Base-by-base conservation (phyloP, 2,113 vertebrate species). In the Halichoerus grypus region DNA sequence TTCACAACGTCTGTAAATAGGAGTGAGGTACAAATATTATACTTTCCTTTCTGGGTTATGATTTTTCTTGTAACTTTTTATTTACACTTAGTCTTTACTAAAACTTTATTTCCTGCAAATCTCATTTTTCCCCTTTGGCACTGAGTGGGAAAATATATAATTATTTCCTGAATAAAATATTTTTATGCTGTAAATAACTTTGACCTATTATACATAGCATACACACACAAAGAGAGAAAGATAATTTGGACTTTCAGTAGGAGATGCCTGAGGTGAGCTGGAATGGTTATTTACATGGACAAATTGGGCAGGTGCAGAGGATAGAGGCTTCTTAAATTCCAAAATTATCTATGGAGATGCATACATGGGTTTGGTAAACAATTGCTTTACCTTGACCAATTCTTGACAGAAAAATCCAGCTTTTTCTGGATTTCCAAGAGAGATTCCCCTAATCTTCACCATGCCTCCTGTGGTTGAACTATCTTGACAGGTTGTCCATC, bases 301-400 rank as follows among this genome's bases (percentile, higher is more conserved):
- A 39, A 7, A 28, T 7, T 22, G 0, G 4, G 1, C 0, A 67
- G 42, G 13, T 13, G 5, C 7, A 72, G 8, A n/a, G 4, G 0
- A 10, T 59, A 51, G 36, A 88, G 31, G 18, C 10, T 18, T 63
- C 1, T 57, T 94, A 16, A 94, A 18, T 46, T 79, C 10, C 49
- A 85, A 39, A 59, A 24, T 57, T 14, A 46, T 65, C 51, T 69
- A 2, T 18, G 57, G 22, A 67, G 28, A 33, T 31, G 18, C 1
- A 33, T 72, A 51, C 31, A 36, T 51, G 18, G 46, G 1, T 0
- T 14, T 76, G 1, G 22, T 69, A 36, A n/a, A 21, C 33, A 33
- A 21, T 21, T 31, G 6, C 13, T 59, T 82, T 42, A 51, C 7
- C 10, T 65, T 85, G 39, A 5, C 22, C 33, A 15, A 42, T 55